Evolutionary conservation across 2,888 invertebrate genomes (phyloP), one percentile per base, ranked within the genome.

Genomic region (Cyclophora punctaria): DNA sequence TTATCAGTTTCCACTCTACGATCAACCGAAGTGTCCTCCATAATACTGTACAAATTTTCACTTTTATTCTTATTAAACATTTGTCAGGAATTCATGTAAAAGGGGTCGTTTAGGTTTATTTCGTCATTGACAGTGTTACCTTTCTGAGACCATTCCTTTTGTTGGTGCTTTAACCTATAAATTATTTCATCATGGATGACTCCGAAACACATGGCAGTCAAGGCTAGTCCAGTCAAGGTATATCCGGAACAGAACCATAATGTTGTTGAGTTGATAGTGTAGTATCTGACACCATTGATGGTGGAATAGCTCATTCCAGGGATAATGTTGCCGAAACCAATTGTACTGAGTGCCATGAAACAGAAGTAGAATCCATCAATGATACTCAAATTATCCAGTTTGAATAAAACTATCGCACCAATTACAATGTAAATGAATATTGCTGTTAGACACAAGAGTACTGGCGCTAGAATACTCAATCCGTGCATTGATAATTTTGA

Each of bases 361-460:
- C 97, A 98, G 84, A 98, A 98, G 83, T 96, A 98, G 70, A 96
- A 93, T 57, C 96, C 96, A 75, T 98, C 97, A 63, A 98, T 87
- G 56, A 96, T 91, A 64, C 93, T 91, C 95, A 98, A 96, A 76
- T 95, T 95, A 75, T 98, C 98, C 88, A 98, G 91, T 65, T 96
- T 92, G 73, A 94, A 94, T 58, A 99, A 92, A 48, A 97, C 92
- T 57, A 96, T 90, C 2, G 98, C 96, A 7, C 98, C 98, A 48
- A 96, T 92, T 43, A 95, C 90, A 58, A 99, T 95, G 80, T 98
- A 99, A 70, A 95, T 93, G 63, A 97, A 92, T 92, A 98, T 96
- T 60, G 98, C 95, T 55, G 94, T 91, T 35, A 98, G 89, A 78
- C 98, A 98, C 46, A 98, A 90, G 51, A 95, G 87, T 45, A 98